Evolutionary conservation across 2,113 vertebrate genomes (phyloP), one percentile per base, ranked within the genome.

Genomic region (Mola mola): DNA sequence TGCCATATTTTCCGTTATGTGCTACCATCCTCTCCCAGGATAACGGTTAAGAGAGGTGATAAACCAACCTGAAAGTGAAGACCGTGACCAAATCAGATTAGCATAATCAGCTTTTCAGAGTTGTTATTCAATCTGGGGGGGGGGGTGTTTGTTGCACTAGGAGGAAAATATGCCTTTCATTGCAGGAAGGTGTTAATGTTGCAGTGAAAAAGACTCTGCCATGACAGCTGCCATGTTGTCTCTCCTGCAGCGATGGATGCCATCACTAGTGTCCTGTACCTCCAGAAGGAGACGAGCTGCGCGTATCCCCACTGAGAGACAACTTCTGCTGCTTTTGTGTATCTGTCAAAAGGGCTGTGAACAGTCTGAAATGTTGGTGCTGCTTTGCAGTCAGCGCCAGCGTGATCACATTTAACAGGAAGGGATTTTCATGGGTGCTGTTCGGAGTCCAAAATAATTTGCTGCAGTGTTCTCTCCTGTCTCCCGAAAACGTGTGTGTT

Each of bases 201-300:
- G 26, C 2, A 19, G n/a, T 6, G 7, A 6, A 16, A 41, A 17
- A 5, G 7, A 17, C 1, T 19, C 21, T n/a, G 7, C 0, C 2
- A 2, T 67, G 53, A 60, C 25, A 42, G 21, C 56, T 37, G 10
- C 38, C 2, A 9, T 75, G 44, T 70, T 2, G 19, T 69, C 84
- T 58, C 9, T 71, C 68, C 69, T 65, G 57, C 82, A 88, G 86
- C 28, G 67, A 42, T 21, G 9, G 48, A 67, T n/a, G 13, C 44
- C 63, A 29, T 55, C 13, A 16, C 50, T 41, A 60, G 41, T 28
- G 34, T 6, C 48, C 53, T 7, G 57, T 3, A 31, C 24, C 82
- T 42, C 46, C 44, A 62, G 50, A 62, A 20, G 49, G 29, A 76
- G 62, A 61, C 11, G 37, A 58, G 24, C 61, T 17, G n/a, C 15